These are phyloP conservation scores for Anomalospiza imberbis DNA, from an alignment of 2,797 vertebrate genomes.

Conservation along the genomic window DNA sequence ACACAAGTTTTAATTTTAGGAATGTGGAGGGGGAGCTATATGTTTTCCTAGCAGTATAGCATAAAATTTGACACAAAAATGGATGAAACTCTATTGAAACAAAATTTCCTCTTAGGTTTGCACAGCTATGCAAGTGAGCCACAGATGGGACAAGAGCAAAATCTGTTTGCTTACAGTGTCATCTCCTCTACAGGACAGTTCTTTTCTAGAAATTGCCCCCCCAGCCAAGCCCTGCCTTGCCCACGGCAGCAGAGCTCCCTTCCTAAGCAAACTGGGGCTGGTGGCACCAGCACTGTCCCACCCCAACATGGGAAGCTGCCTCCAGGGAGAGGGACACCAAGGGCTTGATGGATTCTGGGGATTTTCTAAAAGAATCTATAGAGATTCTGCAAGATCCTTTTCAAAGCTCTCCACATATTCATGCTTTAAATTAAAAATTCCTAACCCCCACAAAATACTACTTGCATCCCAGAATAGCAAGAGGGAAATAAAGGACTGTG, in stretches of 20 bases:
- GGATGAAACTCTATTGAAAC: not conserved
- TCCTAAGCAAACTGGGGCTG: not conserved
- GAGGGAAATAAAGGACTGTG: not conserved
- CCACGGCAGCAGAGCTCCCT: not conserved
- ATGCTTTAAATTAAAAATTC: not conserved
- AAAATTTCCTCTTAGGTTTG: not conserved
- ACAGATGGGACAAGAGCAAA: not conserved
- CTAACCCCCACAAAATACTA: not conserved
- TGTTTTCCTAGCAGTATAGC: not conserved
- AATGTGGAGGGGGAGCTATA: accelerated
- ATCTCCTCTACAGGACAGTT: not conserved
- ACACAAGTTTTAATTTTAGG: not conserved
- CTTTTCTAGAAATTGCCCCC: not conserved
- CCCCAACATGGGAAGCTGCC: not conserved
- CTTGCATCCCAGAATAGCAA: not conserved
- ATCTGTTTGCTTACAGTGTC: not conserved
- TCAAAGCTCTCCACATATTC: not conserved
- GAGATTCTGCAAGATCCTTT: not conserved
- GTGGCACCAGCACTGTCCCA: not conserved
- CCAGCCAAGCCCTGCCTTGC: not conserved
- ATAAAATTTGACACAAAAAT: not conserved
- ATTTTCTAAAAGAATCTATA: not conserved
- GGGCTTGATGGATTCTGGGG: not conserved
- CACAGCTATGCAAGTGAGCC: not conserved
- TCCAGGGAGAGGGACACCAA: not conserved